Evolutionary conservation across 2,888 invertebrate species (phyloP).

Genomic region (Epirrhoe alternata): DNA sequence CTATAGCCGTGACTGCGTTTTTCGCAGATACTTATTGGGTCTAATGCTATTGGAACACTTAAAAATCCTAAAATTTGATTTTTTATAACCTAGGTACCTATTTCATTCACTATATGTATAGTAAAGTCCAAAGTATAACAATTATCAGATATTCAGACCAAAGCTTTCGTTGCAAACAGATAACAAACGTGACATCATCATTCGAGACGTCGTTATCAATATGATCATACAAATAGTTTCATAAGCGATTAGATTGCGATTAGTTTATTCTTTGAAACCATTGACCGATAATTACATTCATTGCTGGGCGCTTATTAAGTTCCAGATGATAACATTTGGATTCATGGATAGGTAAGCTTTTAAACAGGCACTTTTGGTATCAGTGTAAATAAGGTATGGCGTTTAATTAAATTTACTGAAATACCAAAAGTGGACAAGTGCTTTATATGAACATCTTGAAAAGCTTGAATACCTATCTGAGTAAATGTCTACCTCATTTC

Average conservation of each 20-base stretch:
- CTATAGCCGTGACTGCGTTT: too few relatives aligned
- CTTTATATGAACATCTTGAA: too few relatives aligned
- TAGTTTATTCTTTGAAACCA: conserved; percentile 28
- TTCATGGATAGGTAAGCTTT: not conserved
- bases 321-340: not conserved
- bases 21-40: too few relatives aligned
- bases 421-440: too few relatives aligned
- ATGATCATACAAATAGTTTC: conserved; percentile 14
- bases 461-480: too few relatives aligned
- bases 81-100: too few relatives aligned
- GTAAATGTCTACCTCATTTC: too few relatives aligned
- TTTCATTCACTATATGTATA: too few relatives aligned
- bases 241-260: conserved; percentile 13
- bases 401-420: too few relatives aligned
- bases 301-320: not conserved
- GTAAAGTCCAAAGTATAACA: not conserved
- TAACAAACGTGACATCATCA: conserved; percentile 14
- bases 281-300: conserved; percentile 31
- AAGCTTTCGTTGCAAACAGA: conserved; percentile 9
- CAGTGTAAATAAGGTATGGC: too few relatives aligned
- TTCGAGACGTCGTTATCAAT: conserved; percentile 13
- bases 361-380: not conserved
- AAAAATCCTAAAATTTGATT: too few relatives aligned
- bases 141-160: conserved; percentile 5
- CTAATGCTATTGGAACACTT: too few relatives aligned